Percentiles rank a stretch among this genome's conserved stretches.
Conservation (phyloP, 2,113 vertebrate species). For the Toxotes chatareus region DNA sequence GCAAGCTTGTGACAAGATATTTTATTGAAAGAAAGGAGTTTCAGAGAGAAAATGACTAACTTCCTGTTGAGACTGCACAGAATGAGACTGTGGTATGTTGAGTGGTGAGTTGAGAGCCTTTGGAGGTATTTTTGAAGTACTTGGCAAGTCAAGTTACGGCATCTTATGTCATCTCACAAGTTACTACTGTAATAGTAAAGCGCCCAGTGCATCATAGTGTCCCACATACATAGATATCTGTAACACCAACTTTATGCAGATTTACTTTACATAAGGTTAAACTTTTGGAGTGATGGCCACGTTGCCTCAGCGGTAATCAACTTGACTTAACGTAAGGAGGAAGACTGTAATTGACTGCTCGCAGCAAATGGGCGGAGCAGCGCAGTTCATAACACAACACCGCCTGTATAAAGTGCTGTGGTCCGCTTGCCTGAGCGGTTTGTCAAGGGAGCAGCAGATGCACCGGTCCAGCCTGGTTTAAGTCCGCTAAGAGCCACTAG, state of each 20-base stretch:
- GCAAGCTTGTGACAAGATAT: background rate
- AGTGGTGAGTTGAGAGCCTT: background rate
- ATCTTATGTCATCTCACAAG: background rate
- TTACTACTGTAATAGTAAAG: background rate
- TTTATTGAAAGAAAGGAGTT: conserved; percentile 17
- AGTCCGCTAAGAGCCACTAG: conserved; percentile 73
- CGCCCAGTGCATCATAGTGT: no score
- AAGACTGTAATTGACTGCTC: conserved; percentile 28
- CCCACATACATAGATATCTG: background rate
- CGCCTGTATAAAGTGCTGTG: background rate
- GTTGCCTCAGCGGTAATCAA: background rate
- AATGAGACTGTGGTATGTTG: conserved; percentile 3
- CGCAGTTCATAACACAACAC: conserved; percentile 16
- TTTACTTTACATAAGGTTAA: no score
- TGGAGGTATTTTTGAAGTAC: background rate
- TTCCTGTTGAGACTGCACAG: conserved; percentile 55
- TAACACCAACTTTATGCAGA: background rate
- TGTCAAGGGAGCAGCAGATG: conserved; percentile 48
- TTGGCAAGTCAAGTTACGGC: background rate
- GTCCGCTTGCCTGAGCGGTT: conserved; percentile 12
- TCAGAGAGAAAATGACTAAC: conserved; percentile 21
- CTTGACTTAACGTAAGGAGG: background rate
- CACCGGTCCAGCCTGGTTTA: conserved; percentile 46
- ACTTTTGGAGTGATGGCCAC: background rate
- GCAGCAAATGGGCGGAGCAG: conserved; percentile 65